A percentile compares a stretch with the other conserved stretches of the same genome.
Evolutionary conservation across 2,888 invertebrate genomes (phyloP).

Genomic region (Rotaria sp.): DNA sequence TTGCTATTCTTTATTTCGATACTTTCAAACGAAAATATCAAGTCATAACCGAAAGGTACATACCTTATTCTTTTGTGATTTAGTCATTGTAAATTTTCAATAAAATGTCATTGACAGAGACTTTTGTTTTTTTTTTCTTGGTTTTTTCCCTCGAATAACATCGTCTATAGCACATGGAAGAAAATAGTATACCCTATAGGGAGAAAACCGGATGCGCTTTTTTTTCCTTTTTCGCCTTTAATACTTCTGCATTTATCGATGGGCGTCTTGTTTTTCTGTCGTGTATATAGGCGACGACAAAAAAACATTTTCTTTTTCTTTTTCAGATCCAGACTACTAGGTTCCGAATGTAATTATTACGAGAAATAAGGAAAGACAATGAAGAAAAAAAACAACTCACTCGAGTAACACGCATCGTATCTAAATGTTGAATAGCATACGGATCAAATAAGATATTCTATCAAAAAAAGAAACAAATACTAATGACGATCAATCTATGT

Average conservation of each 20-base stretch:
- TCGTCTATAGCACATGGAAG: neutral
- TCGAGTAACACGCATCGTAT: neutral
- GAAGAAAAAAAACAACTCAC: neutral
- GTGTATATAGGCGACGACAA: neutral
- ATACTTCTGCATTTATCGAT: neutral
- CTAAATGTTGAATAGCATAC: neutral
- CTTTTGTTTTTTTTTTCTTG: neutral
- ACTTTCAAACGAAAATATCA: neutral
- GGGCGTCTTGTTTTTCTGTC: neutral
- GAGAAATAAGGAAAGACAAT: neutral
- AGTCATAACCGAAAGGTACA: neutral
- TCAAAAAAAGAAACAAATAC: neutral
- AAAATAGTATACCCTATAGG: neutral
- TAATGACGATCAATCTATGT: neutral
- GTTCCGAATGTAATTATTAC: neutral
- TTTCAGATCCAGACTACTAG: neutral
- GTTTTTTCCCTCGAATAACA: neutral
- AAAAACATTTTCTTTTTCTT: neutral
- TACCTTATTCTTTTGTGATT: neutral
- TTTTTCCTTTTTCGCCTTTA: neutral
- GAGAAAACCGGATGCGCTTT: neutral
- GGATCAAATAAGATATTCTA: neutral
- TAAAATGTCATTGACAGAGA: too few species aligned
- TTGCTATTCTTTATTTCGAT: neutral
- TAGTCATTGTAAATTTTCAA: too few species aligned